These are phyloP conservation scores for Columba guinea DNA, from an alignment of 2,797 vertebrate genomes.

Conservation along the genomic window DNA sequence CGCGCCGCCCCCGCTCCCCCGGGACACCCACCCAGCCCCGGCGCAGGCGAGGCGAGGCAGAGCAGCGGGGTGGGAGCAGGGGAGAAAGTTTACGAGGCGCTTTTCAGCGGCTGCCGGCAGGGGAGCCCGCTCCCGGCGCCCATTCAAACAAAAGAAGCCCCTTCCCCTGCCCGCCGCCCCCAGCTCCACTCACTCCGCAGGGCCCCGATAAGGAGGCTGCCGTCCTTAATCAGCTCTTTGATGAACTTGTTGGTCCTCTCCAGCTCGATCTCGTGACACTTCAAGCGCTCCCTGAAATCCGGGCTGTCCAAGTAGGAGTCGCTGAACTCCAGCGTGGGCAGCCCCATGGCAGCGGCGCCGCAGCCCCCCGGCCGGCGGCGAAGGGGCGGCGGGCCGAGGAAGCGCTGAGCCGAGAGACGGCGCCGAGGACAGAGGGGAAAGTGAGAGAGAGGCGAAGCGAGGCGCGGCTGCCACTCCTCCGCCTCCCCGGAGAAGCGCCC, in stretches of 20 bases:
- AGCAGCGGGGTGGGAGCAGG: not conserved
- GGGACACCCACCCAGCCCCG: not conserved
- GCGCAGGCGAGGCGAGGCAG: not conserved
- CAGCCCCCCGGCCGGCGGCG: not conserved
- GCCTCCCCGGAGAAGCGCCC: not conserved
- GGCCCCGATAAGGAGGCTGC: constrained; percentile 91
- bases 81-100: not conserved
- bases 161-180: not conserved
- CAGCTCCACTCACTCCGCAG: constrained; percentile 85
- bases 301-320: constrained; percentile 96
- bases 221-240: constrained; percentile 96
- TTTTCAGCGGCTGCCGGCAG: constrained; percentile 63
- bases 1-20: not conserved
- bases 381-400: not conserved
- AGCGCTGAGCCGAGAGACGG: not conserved
- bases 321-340: constrained; percentile 96
- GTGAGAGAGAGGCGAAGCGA: not conserved
- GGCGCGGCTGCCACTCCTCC: not conserved
- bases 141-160: constrained; percentile 79
- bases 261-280: constrained; percentile 94
- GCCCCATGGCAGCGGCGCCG: constrained; percentile 82
- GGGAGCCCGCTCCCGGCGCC: constrained; percentile 72
- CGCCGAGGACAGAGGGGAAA: not conserved
- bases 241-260: constrained; percentile 97
- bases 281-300: constrained; percentile 93